These are phyloP conservation scores for Macrotis lagotis DNA, from an alignment of 2,113 vertebrate species.

Conservation along the genomic window DNA sequence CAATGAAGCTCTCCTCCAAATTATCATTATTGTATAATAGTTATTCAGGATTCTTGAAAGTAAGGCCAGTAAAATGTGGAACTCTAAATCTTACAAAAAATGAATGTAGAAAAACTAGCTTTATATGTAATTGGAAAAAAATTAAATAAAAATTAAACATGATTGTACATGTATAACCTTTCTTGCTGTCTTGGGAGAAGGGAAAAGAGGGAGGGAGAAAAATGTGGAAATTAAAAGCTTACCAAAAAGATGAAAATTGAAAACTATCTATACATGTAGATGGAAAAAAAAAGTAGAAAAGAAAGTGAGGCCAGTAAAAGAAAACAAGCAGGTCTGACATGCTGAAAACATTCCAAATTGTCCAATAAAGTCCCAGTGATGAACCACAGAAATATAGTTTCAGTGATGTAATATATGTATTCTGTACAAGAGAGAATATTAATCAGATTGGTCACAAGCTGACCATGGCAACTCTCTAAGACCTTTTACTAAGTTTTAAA, in stretches of 20 bases:
- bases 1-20: not conserved
- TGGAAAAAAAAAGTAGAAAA: too few relatives aligned
- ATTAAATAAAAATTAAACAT: too few relatives aligned
- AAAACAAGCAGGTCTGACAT: not conserved
- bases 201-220: too few relatives aligned
- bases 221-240: too few relatives aligned
- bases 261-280: too few relatives aligned
- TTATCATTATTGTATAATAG: not conserved
- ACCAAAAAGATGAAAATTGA: too few relatives aligned
- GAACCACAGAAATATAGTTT: not conserved
- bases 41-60: not conserved
- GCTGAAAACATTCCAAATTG: not conserved
- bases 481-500: not conserved
- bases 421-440: not conserved
- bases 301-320: not conserved
- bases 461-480: not conserved
- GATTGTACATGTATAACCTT: too few relatives aligned
- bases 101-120: too few relatives aligned
- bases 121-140: too few relatives aligned
- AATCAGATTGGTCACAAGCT: not conserved
- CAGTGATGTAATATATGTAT: not conserved
- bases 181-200: too few relatives aligned
- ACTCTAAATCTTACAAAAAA: too few relatives aligned
- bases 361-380: not conserved
- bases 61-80: not conserved